Base-by-base conservation (phyloP, 2,888 invertebrate genomes). In the Acleris sparsana region DNA sequence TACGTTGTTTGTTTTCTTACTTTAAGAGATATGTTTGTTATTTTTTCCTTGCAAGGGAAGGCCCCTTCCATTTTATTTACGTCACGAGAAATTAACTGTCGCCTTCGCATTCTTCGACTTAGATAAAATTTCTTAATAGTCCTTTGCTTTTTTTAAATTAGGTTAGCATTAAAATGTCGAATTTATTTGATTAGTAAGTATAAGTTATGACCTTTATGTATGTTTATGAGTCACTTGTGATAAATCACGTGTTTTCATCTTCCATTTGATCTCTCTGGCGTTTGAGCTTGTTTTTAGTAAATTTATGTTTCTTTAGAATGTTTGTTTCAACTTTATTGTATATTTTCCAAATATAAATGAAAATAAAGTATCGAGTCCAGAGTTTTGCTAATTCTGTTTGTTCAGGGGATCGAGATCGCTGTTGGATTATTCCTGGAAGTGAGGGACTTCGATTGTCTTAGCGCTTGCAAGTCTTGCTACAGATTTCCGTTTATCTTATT, bases 1-100 rank as follows among this genome's bases (percentile, higher is more conserved):
- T 83, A 89, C 88, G 89, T 84, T 89, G 91, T 91, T 91, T 92
- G 92, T 92, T 91, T 89, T 90, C 90, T 85, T 89, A 86, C 86
- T 88, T 85, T 85, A 82, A 86, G 85, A 90, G 89, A 91, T 90
- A 90, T 92, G 91, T 91, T 89, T 91, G 88, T 91, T 90, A 83
- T 88, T 89, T 87, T 84, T 85, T 84, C 82, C 79, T 75, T 71
- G 73, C 71, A 67, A 78, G 80, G 82, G 80, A 83, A 82, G 78
- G 83, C 83, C 78, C 79, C 79, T 80, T 83, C 78, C 82, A 79
- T 82, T 88, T 89, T 91, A 91, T 92, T 92, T 91, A 89, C 89
- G 91, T 90, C 91, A 85, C 83, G 71, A 86, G 83, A 88, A 88
- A 91, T 91, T 90, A 89, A 89, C 88, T 86, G 86, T 83, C 84